A percentile compares a stretch with the other conserved stretches of the same genome.
These are phyloP conservation scores for Neotragus moschatus DNA, from an alignment of 2,113 vertebrate genomes.

Conservation along the genomic window DNA sequence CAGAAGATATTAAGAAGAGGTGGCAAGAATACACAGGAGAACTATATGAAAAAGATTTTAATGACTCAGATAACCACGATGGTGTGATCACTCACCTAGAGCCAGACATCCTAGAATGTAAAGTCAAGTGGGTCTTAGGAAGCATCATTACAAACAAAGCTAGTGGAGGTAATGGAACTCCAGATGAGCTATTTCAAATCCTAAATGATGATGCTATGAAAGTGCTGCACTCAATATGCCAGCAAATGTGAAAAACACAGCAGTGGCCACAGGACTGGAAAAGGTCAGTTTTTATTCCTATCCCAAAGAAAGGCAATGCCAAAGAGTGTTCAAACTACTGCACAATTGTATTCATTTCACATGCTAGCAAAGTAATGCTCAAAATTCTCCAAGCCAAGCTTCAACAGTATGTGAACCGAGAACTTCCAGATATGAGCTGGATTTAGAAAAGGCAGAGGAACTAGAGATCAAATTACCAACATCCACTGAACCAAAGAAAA, in stretches of 20 bases:
- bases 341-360: neutral
- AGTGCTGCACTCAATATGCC: neutral
- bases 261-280: neutral
- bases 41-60: neutral
- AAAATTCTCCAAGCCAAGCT: neutral
- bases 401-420: neutral
- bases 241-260: neutral
- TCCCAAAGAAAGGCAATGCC: neutral
- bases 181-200: neutral
- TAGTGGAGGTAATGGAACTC: neutral
- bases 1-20: neutral
- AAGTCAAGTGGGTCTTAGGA: neutral
- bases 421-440: neutral
- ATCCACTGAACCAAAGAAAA: neutral
- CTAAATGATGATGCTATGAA: neutral
- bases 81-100: neutral
- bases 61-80: neutral
- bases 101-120: neutral
- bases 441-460: neutral
- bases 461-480: neutral
- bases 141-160: neutral
- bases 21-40: neutral
- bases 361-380: neutral
- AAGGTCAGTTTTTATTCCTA: neutral
- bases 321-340: neutral